Evolutionary conservation across 2,113 vertebrate genomes (phyloP).

Genomic region (Hoplias malabaricus): DNA sequence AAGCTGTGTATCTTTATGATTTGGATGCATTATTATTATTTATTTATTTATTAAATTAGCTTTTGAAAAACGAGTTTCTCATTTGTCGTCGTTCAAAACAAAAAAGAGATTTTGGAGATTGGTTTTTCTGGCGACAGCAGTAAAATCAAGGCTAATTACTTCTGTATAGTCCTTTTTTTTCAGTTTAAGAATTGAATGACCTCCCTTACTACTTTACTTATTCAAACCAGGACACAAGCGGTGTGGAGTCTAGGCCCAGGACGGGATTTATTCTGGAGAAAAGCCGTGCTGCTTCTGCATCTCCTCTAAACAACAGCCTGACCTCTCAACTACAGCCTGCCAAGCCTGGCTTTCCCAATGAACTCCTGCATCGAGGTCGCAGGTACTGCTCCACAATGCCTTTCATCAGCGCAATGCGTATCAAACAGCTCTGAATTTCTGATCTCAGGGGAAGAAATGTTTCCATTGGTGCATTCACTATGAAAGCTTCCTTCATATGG

Average conservation of each 20-base stretch:
- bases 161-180: constrained; percentile 9
- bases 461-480: no score
- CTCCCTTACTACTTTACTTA: constrained; percentile 23
- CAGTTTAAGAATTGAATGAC: constrained; percentile 25
- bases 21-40: background rate
- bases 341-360: constrained; percentile 63
- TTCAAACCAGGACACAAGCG: constrained; percentile 76
- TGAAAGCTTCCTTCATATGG: no score
- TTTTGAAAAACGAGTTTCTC: no score
- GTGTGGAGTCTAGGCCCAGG: constrained; percentile 75
- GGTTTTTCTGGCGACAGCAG: constrained; percentile 2
- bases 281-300: constrained; percentile 64
- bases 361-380: constrained; percentile 69
- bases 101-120: background rate
- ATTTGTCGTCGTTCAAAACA: no score
- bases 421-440: background rate
- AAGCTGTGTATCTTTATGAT: background rate
- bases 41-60: background rate
- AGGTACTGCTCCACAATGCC: constrained; percentile 59
- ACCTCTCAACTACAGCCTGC: constrained; percentile 41
- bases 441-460: no score
- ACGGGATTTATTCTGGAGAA: constrained; percentile 66
- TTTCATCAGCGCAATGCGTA: background rate
- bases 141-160: background rate
- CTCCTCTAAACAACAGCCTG: constrained; percentile 65